These are phyloP conservation scores for Linnaemya vulpina DNA, from an alignment of 2,888 invertebrate species.

Conservation along the genomic window DNA sequence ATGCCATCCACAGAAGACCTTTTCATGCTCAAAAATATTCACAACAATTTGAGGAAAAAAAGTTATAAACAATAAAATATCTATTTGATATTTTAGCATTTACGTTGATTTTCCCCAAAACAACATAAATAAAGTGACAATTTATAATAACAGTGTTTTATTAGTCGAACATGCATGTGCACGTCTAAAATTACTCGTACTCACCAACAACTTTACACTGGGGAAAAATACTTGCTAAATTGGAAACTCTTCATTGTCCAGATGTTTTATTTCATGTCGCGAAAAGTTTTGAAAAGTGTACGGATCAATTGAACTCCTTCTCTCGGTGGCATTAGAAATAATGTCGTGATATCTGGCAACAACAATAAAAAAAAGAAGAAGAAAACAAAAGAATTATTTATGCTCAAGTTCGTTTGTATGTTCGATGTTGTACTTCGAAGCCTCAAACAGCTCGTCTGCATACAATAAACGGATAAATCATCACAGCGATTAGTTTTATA, in stretches of 20 bases:
- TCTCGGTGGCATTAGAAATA: slow-evolving; percentile 71
- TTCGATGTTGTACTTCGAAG: slow-evolving; percentile 41
- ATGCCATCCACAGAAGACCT: slow-evolving; percentile 64
- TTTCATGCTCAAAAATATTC: slow-evolving; percentile 65
- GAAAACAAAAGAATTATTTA: slow-evolving; percentile 18
- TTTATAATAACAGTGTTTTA: slow-evolving; percentile 71
- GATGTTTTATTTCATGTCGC: not conserved
- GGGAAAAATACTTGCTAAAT: not conserved
- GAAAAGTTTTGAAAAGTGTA: slow-evolving; percentile 53
- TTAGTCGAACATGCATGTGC: slow-evolving; percentile 68
- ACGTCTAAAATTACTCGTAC: slow-evolving; percentile 50
- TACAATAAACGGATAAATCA: slow-evolving; percentile 80
- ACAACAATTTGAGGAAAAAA: not conserved
- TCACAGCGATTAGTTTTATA: slow-evolving; percentile 73
- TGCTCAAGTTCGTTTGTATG: slow-evolving; percentile 17
- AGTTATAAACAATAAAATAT: slow-evolving; percentile 54
- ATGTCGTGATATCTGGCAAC: slow-evolving; percentile 67
- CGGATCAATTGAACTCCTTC: slow-evolving; percentile 49
- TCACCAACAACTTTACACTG: slow-evolving; percentile 30
- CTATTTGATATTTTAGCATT: slow-evolving; percentile 69
- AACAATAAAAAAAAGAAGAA: slow-evolving; percentile 14
- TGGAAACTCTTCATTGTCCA: not conserved
- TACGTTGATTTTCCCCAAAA: slow-evolving; percentile 52
- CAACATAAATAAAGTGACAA: slow-evolving; percentile 68
- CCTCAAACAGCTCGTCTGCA: slow-evolving; percentile 67